Evolutionary conservation across 92 coral and sea anemone genomes (phyloP), one percentile per base, ranked within the genome.

Genomic region (Ricordea florida): DNA sequence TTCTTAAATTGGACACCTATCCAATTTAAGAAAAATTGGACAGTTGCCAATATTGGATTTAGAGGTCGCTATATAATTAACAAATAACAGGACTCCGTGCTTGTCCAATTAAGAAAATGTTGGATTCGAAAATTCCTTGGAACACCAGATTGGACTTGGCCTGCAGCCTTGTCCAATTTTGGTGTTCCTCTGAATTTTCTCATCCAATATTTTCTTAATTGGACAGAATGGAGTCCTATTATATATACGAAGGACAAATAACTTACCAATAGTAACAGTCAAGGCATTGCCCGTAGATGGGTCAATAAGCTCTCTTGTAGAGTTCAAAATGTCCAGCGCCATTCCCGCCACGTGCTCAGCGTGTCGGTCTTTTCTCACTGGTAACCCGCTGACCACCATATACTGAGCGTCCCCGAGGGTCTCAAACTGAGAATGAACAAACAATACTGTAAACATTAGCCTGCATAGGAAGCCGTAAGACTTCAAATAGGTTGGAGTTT

Each of bases 371-470:
- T 59, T 82, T 26, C 85, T 40, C 17, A 64, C 81, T 1, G 92
- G 89, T 17, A 84, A 84, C 46, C 96, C 96, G 38, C 86, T 81
- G 10, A 87, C 96, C 35, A 84, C 96, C 96, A 90, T 90, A 58
- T 90, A 90, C 52, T 86, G 79, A 4, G 96, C 96, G 61, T 87
- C 96, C 40, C 96, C 96, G 11, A 90, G 84, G 25, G 96, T 87
- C 79, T 90, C 96, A 47, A 90, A 90, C 96, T 90, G 69, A 1
- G 22, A 32, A n/a, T n/a, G 14, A 34, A 8, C 15, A 23, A 34
- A 15, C n/a, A 28, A 48, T 44, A 46, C n/a, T 10, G 32, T 29
- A 4, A 30, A 7, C 3, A 30, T 28, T 28, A 14, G 36, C 0
- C 36, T 26, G 10, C 0, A 5, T 0, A n/a, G n/a, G n/a, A n/a